These are phyloP conservation scores for Poecilia picta DNA, from an alignment of 2,797 vertebrate genomes.

Conservation along the genomic window DNA sequence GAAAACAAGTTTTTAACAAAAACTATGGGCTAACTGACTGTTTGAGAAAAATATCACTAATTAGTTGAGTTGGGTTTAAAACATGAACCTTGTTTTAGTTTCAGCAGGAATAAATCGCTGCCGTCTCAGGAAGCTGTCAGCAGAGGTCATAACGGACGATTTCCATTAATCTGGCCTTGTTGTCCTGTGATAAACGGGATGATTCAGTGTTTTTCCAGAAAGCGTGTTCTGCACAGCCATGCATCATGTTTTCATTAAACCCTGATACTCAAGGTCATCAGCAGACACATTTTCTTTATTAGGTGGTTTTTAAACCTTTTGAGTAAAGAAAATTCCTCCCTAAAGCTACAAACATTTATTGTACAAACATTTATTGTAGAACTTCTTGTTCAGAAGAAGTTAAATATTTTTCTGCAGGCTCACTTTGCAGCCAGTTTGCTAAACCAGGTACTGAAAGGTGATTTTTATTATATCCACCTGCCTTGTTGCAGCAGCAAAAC, in stretches of 20 bases:
- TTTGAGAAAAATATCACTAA: no score
- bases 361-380: not conserved
- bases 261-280: conserved; percentile 25
- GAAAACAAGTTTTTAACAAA: no score
- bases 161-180: conserved; percentile 9
- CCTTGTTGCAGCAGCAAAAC: not conserved
- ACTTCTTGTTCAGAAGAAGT: not conserved
- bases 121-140: conserved; percentile 54
- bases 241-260: conserved; percentile 32
- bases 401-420: not conserved
- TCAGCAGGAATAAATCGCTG: conserved; percentile 80
- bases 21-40: no score
- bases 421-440: not conserved
- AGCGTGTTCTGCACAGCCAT: conserved; percentile 11
- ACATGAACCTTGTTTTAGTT: no score
- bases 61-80: no score
- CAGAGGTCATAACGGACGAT: conserved; percentile 42
- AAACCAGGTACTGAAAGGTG: not conserved
- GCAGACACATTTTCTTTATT: not conserved
- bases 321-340: not conserved
- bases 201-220: conserved; percentile 27
- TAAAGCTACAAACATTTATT: not conserved
- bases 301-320: not conserved
- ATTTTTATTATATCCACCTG: not conserved
- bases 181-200: conserved; percentile 18